Base-by-base conservation (phyloP, 2,113 vertebrate genomes). In the Peucedramus taeniatus region DNA sequence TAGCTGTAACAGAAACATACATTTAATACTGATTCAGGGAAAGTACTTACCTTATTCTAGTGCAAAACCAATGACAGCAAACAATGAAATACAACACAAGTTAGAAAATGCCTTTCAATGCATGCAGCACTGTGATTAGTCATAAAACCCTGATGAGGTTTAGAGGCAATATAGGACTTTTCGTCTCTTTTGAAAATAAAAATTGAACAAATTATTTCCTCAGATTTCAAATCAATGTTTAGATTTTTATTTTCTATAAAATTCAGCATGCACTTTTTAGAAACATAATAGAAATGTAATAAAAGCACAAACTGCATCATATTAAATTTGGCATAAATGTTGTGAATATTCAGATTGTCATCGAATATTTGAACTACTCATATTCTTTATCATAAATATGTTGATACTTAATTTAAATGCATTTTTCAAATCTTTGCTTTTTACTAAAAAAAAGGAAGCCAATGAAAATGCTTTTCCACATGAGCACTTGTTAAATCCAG, bases 1-100 rank as follows among this genome's bases (percentile, higher is more conserved):
- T 57, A 84, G 68, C 71, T 90, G n/a, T 75, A 86, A 87, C 26
- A 90, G 63, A 64, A 87, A 94, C 31, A 61, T 37, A 53, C 19
- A 93, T 76, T 56, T 49, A 80, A 63, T 94, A 94, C 28, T 20
- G 53, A 87, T 90, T 94, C 72, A 97, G 81, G 82, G 87, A 98
- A 97, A 98, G 93, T 81, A 99, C 99, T 99, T 99, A 99, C 99
- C 99, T 99, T 98, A 99, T 98, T 98, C 99, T 99, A 99, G 98
- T 99, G 98, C 98, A 99, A 99, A 98, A 99, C 98, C 99, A 99
- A 97, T 98, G 99, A 99, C 98, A 99, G 99, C 99, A 99, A 98
- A 99, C 99, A 99, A 99, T 99, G 99, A 99, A 99, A 99, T 99
- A 99, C 98, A 99, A 99, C 98, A 99, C 98, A 99, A 98, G 98